phyloP scores from a whole-genome alignment of 2,113 vertebrate species.

The Hippocampus zosterae region DNA sequence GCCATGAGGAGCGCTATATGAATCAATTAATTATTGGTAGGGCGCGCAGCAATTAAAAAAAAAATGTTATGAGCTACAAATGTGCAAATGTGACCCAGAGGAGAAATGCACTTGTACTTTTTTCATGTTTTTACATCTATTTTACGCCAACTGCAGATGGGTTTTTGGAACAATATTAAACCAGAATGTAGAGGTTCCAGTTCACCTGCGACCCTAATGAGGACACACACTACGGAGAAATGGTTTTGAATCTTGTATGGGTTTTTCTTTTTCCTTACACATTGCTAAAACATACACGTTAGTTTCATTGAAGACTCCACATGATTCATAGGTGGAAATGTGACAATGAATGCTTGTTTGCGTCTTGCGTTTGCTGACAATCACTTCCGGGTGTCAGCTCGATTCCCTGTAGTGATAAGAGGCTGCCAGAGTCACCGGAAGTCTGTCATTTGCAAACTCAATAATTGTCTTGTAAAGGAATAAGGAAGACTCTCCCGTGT shows the following conservation, averaged over 20 bases:
- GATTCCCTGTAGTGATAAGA: constrained; percentile 17
- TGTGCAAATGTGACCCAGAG: constrained; percentile 72
- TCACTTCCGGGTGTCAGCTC: not conserved
- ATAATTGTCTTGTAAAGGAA: constrained; percentile 45
- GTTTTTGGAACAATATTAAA: constrained; percentile 35
- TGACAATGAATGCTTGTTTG: not conserved
- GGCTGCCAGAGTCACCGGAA: constrained; percentile 36
- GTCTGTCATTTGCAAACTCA: constrained; percentile 41
- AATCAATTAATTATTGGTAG: constrained; percentile 77
- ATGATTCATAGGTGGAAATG: not conserved
- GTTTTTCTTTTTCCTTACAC: too few species aligned
- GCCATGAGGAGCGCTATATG: constrained; percentile 56
- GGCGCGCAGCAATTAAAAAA: constrained; percentile 44
- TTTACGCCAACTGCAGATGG: constrained; percentile 18
- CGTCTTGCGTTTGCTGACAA: not conserved
- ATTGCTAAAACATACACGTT: not conserved
- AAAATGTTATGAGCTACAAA: constrained; percentile 62
- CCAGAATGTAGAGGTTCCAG: too few species aligned
- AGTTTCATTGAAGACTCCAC: not conserved
- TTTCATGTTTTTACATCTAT: constrained; percentile 66
- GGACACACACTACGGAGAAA: too few species aligned
- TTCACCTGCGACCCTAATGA: too few species aligned
- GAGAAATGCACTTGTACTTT: constrained; percentile 66
- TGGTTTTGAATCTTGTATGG: too few species aligned
- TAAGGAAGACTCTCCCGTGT: constrained; percentile 37